Conservation (phyloP, 2,797 vertebrate species). For the Coracias cyanogaster region DNA sequence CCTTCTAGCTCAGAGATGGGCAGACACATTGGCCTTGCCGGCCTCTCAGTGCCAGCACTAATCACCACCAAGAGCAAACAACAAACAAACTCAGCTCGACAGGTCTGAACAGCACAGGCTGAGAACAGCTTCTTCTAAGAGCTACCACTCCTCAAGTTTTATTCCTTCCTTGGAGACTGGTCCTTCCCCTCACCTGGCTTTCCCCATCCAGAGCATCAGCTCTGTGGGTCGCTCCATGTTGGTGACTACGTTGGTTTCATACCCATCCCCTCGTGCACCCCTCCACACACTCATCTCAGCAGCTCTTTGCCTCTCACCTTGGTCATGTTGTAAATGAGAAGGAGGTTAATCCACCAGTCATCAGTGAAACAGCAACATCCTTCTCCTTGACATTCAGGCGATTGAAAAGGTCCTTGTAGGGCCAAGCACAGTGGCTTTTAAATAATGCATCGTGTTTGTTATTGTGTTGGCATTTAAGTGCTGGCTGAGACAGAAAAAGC, state of each 20-base stretch:
- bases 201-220: background rate
- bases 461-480: conserved; percentile 26
- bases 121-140: background rate
- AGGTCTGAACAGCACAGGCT: background rate
- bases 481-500: background rate
- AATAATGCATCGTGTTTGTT: conserved; percentile 30
- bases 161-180: background rate
- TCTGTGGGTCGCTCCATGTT: accelerated
- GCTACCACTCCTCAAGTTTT: background rate
- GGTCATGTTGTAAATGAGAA: background rate
- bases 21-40: background rate
- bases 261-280: accelerated
- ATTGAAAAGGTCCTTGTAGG: conserved; percentile 37
- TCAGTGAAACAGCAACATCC: background rate
- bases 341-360: background rate
- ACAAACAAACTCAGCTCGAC: background rate
- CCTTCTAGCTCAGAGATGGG: background rate
- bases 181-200: background rate
- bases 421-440: conserved; percentile 38
- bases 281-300: background rate
- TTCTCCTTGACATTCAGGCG: conserved; percentile 3
- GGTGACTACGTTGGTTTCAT: accelerated
- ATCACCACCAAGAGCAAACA: background rate
- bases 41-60: background rate
- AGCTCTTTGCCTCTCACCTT: background rate